These are phyloP conservation scores for Drosophila micromelanica DNA, from an alignment of 1,140 invertebrate genomes.

Conservation along the genomic window DNA sequence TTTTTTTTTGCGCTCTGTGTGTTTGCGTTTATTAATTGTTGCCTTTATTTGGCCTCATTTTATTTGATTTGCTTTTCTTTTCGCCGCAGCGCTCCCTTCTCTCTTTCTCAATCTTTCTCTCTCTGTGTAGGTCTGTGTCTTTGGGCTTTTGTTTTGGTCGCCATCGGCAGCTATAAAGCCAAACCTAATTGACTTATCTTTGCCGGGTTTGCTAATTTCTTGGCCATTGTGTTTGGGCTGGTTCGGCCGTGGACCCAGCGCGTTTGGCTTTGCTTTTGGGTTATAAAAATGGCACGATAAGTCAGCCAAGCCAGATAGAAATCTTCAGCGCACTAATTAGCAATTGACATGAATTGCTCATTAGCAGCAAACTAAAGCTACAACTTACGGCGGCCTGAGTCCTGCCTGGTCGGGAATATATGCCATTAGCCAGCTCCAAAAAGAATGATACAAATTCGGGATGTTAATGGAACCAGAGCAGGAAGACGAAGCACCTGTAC, in stretches of 20 bases:
- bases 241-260: background rate
- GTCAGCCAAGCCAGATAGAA: conserved; percentile 76
- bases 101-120: background rate
- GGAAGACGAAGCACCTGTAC: background rate
- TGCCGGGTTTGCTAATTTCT: conserved; percentile 81
- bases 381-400: conserved; percentile 55
- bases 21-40: conserved; percentile 82
- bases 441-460: conserved; percentile 29
- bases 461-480: conserved; percentile 28
- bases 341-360: conserved; percentile 84
- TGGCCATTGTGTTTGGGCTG: conserved; percentile 67
- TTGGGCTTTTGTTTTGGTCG: conserved; percentile 55
- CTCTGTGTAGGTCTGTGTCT: background rate
- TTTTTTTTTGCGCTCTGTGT: conserved; percentile 33
- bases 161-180: conserved; percentile 77
- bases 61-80: conserved; percentile 81
- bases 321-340: conserved; percentile 82
- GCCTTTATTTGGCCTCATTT: conserved; percentile 82
- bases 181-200: conserved; percentile 84
- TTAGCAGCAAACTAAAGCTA: conserved; percentile 80
- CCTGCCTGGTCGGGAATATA: background rate
- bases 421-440: conserved; percentile 2
- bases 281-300: conserved; percentile 79
- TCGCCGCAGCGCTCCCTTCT: conserved; percentile 3
- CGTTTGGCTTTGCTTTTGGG: conserved; percentile 38